Evolutionary conservation across 2,797 vertebrate genomes (phyloP).

Genomic region (Amblyraja radiata): DNA sequence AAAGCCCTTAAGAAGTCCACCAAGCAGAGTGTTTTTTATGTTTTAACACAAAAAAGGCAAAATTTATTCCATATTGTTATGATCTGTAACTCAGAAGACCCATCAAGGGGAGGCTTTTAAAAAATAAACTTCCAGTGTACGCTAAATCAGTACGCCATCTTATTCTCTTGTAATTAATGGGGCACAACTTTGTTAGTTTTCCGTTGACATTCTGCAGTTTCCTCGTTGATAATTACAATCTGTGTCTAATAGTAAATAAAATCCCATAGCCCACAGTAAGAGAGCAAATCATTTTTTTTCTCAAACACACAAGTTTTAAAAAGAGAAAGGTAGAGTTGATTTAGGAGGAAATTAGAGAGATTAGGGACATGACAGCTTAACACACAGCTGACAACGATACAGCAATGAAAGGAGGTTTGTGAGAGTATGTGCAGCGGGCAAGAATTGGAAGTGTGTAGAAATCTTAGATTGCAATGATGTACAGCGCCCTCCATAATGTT

Average conservation of each 20-base stretch:
- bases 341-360: neutral
- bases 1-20: neutral
- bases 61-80: neutral
- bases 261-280: neutral
- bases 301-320: neutral
- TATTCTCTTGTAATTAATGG: too few species aligned
- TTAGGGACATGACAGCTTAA: neutral
- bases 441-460: neutral
- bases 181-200: neutral
- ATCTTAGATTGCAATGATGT: neutral
- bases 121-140: neutral
- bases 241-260: neutral
- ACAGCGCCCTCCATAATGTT: too few species aligned
- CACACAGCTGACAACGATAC: neutral
- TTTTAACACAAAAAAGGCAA: neutral
- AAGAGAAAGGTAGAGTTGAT: neutral
- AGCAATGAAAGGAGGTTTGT: neutral
- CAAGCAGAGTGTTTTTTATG: neutral
- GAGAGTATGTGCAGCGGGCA: neutral
- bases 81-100: neutral
- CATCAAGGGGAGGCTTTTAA: neutral
- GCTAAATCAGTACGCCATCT: neutral
- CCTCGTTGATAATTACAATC: neutral
- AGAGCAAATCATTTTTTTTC: neutral
- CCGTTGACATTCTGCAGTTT: neutral